Percentiles rank a stretch among this genome's conserved stretches.
These are phyloP conservation scores for Catharus bicknelli DNA, from an alignment of 2,113 vertebrate species.

Conservation along the genomic window DNA sequence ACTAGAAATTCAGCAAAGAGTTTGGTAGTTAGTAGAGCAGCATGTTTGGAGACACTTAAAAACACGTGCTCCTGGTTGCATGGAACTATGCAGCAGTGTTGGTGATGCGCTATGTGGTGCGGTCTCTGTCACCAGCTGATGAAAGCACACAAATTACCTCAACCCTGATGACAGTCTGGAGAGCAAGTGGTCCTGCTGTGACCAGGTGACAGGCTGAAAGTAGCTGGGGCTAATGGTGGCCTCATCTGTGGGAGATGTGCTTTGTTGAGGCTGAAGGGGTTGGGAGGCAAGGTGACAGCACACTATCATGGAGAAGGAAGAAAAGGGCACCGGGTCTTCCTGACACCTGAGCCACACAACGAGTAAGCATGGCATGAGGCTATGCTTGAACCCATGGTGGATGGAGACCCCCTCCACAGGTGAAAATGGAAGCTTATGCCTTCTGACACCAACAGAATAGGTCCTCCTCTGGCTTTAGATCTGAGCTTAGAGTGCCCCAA, in stretches of 20 bases:
- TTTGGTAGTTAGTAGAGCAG: neutral
- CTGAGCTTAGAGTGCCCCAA: neutral
- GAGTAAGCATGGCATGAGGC: neutral
- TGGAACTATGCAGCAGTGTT: neutral
- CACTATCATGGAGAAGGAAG: neutral
- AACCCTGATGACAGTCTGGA: neutral
- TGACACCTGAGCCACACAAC: neutral
- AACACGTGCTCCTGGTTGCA: neutral
- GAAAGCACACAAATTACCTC: neutral
- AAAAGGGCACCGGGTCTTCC: fast-evolving
- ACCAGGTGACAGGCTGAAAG: neutral
- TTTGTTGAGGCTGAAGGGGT: neutral
- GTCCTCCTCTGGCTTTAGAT: neutral
- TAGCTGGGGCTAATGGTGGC: neutral
- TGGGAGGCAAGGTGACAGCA: neutral
- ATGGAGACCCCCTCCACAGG: neutral
- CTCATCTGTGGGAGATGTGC: neutral
- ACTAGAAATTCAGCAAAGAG: neutral
- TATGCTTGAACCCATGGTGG: neutral
- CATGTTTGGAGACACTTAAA: neutral
- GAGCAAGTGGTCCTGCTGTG: neutral
- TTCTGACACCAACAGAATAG: neutral
- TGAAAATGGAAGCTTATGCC: neutral
- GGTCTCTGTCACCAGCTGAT: neutral
- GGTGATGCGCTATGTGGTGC: fast-evolving